Base-by-base conservation (phyloP, 2,888 invertebrate genomes). In the Limnephilus marmoratus region DNA sequence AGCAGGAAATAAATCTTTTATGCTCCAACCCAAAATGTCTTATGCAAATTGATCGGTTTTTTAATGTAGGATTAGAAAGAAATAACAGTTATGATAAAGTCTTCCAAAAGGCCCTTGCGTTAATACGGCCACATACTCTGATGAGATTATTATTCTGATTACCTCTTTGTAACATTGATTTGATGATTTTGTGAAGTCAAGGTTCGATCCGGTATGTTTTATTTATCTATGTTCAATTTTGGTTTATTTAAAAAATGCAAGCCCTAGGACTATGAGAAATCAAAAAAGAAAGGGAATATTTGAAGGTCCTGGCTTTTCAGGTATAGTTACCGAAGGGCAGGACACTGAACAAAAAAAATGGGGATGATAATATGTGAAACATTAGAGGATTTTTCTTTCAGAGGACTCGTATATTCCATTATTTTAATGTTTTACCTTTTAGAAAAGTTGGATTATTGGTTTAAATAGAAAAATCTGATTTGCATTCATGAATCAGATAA, bases 41-140 rank as follows among this genome's bases (percentile, higher is more conserved):
- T 31, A 31, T 82, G 82, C 82, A 82, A 82, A 82, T 82, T 82
- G 82, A 82, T 82, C 82, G 29, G 82, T 34, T 34, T 82, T 82
- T 34, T 82, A 82, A 82, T 34, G 34, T 82, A 82, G 68, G 82
- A 31, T 82, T 82, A 82, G 18, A 82, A 82, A 82, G 11, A 82
- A 31, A 82, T 18, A 82, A 82, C 13, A 82, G 24, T 15, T 13
- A 13, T 15, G 82, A 31, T 34, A 82, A 82, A 82, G 34, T n/a
- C 68, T 68, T 68, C 24, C 68, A n/a, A 68, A 68, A 68, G 7
- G 18, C 18, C 5, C 53, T 53, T 18, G 53, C 15, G 18, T 5
- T 18, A 18, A 18, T 53, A 18, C 13, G 18, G 53, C 53, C 5
- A 18, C 53, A 1, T 68, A 9, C 9, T 24, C 68, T 9, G 68